phyloP scores from a whole-genome alignment of 2,797 vertebrate species.

The Pampus argenteus region DNA sequence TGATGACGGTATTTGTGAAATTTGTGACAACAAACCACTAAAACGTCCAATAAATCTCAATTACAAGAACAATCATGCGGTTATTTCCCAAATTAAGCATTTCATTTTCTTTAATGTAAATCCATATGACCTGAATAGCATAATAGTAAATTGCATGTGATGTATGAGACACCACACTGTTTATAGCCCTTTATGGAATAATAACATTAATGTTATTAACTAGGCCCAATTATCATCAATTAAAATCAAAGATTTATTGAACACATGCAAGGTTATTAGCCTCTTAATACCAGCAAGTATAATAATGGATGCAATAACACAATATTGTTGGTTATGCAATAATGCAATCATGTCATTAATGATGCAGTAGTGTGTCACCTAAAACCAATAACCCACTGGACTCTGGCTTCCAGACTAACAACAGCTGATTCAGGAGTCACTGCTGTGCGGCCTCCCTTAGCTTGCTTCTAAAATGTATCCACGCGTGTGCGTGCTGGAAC shows the following conservation, averaged over 20 bases:
- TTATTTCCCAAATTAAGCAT: background rate
- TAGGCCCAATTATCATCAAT: constrained; percentile 28
- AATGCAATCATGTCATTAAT: constrained; percentile 10
- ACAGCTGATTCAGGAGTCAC: constrained; percentile 42
- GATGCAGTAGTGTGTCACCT: constrained; percentile 9
- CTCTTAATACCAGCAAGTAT: background rate
- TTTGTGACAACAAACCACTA: background rate
- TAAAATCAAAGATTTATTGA: constrained; percentile 45
- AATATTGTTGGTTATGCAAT: constrained; percentile 6
- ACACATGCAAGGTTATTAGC: constrained; percentile 2
- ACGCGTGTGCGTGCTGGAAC: constrained; percentile 19
- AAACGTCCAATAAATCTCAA: background rate
- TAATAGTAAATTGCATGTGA: background rate
- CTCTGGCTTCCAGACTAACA: constrained; percentile 7
- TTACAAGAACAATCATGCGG: background rate
- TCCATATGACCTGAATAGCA: background rate
- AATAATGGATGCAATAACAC: constrained; percentile 5
- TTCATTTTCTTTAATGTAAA: constrained; percentile 15
- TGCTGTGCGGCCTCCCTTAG: constrained; percentile 9
- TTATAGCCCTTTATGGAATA: constrained; percentile 19
- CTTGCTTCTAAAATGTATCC: background rate
- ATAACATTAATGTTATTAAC: background rate
- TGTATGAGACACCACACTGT: background rate
- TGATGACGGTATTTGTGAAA: background rate
- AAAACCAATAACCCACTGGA: constrained; percentile 11